Conservation (phyloP, 2,888 invertebrate species). For the Drosophila subquinaria region DNA sequence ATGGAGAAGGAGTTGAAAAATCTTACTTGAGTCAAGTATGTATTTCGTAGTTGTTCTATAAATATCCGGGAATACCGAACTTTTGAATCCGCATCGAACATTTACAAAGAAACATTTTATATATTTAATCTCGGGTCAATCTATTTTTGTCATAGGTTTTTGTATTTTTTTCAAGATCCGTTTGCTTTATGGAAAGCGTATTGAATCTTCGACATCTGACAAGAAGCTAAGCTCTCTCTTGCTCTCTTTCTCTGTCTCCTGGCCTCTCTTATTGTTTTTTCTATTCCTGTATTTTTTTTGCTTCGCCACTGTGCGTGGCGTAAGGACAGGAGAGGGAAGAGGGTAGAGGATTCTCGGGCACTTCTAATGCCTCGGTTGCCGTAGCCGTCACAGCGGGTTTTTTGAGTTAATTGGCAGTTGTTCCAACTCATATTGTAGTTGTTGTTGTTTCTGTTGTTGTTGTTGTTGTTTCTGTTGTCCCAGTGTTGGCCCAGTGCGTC, state of each 20-base stretch:
- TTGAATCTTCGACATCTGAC: not conserved
- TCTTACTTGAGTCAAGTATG: too few relatives aligned
- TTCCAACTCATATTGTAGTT: conserved; percentile 21
- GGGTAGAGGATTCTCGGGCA: conserved; percentile 11
- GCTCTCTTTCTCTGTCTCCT: not conserved
- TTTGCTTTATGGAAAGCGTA: conserved; percentile 2
- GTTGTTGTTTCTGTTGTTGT: too few relatives aligned
- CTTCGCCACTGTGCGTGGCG: conserved; percentile 1
- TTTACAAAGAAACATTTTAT: too few relatives aligned
- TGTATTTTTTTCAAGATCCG: not conserved
- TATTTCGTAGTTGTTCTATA: too few relatives aligned
- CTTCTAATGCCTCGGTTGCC: conserved; percentile 50
- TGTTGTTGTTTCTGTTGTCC: conserved; percentile 13
- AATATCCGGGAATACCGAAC: too few relatives aligned
- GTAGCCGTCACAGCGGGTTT: conserved; percentile 51
- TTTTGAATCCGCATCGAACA: too few relatives aligned
- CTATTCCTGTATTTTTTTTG: conserved; percentile 13
- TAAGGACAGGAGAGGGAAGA: not conserved
- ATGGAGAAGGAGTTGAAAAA: too few relatives aligned
- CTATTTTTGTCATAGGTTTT: not conserved
- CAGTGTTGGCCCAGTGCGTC: conserved; percentile 41
- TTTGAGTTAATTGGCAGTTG: conserved; percentile 75
- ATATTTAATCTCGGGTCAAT: too few relatives aligned
- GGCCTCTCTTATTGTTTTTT: conserved; percentile 6
- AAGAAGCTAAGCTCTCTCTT: not conserved